A percentile compares a stretch with the other conserved stretches of the same genome.
Conservation (phyloP, 2,797 vertebrate species). For the Gymnothorax javanicus region DNA sequence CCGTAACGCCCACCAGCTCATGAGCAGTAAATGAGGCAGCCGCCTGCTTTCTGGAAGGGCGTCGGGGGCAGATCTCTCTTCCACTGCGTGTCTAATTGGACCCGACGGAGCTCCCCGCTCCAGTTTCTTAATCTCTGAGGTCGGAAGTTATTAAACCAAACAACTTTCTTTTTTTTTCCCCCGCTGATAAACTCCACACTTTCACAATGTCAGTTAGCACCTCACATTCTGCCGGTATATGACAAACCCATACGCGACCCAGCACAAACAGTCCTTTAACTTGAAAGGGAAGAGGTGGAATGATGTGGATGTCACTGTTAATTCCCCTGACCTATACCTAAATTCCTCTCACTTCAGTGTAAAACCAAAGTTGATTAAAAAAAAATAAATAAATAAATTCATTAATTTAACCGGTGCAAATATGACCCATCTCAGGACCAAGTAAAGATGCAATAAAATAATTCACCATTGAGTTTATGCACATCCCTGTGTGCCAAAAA, state of each 20-base stretch:
- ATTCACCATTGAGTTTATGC: neutral
- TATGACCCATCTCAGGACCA: slow-evolving; percentile 32
- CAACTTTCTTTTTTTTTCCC: slow-evolving; percentile 9
- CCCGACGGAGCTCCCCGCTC: slow-evolving; percentile 33
- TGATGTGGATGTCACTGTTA: slow-evolving; percentile 33
- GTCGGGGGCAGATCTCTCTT: slow-evolving; percentile 12
- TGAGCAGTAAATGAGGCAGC: slow-evolving; percentile 9
- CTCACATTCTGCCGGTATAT: slow-evolving; percentile 15
- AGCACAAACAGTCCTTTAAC: slow-evolving; percentile 22
- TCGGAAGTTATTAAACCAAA: slow-evolving; percentile 41
- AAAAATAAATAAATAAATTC: slow-evolving; percentile 28
- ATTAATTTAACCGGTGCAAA: neutral
- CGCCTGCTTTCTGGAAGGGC: neutral
- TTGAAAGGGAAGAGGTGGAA: neutral
- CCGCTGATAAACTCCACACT: neutral
- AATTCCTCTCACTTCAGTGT: slow-evolving; percentile 22
- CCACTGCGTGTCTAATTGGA: slow-evolving; percentile 32
- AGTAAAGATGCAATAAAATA: slow-evolving; percentile 31
- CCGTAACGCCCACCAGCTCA: slow-evolving; percentile 10
- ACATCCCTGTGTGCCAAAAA: neutral
- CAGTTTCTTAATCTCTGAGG: slow-evolving; percentile 31
- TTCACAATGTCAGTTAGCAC: slow-evolving; percentile 21
- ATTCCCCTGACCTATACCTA: slow-evolving; percentile 43
- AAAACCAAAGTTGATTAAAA: slow-evolving; percentile 49
- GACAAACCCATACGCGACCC: slow-evolving; percentile 22